Evolutionary conservation across 2,888 invertebrate species (phyloP), one percentile per base, ranked within the genome.

Genomic region (Drosophila affinis): DNA sequence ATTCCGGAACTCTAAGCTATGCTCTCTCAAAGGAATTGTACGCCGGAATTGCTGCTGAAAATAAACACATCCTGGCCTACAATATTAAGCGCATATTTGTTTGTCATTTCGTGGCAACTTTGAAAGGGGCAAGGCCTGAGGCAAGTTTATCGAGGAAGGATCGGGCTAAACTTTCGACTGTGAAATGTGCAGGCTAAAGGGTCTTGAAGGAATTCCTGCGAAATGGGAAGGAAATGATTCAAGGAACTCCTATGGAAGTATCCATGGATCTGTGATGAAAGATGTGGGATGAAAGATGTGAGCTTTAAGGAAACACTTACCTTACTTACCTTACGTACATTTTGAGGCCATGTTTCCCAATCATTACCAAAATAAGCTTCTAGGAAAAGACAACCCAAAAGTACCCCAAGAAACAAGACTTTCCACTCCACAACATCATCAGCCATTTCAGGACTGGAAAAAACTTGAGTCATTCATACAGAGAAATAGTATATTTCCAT

Each of bases 1-100:
- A 21, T 14, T 45, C 9, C 14, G n/a, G 47, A 61, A 54, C 54
- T 27, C 12, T 18, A 45, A 45, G 55, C 55, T 27, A 5, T 7
- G 14, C 9, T 24, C 14, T 3, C 14, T 10, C 14, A 27, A 51
- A 27, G 24, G n/a, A 12, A 10, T 52, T 32, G 12, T 32, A 3
- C 14, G 39, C 39, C 39, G 14, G 39, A 39, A 39, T n/a, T 39
- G 39, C n/a, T 14, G 39, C 39, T 39, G 14, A 39, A 39, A 39
- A 14, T 39, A 39, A 39, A 39, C 39, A 14, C 39, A 39, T 39
- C 39, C 39, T 39, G 39, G 14, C 14, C 6, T 39, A n/a, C 14
- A 14, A 39, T 39, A 39, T 39, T 39, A 39, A 24, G 34, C 44
- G 24, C 54, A 34, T 21, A 54, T 39, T 39, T 39, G 39, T 39